A percentile compares a stretch with the other conserved stretches of the same genome.
Conservation (phyloP, 2,797 vertebrate species). For the Argentina silus region DNA sequence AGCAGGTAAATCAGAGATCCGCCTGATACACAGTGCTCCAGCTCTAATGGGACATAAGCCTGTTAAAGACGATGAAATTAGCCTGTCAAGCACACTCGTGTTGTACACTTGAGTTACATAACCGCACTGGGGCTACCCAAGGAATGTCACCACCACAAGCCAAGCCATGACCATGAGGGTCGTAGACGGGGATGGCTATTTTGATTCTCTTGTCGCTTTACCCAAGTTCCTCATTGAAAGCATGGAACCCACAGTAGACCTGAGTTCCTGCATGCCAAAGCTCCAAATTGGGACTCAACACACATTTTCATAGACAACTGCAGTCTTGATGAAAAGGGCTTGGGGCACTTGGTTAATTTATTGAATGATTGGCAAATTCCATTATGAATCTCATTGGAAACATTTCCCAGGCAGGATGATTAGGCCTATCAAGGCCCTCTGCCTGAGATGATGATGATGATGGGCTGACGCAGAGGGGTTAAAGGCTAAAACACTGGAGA, state of each 20-base stretch:
- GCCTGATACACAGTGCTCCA: conserved; percentile 67
- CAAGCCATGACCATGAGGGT: conserved; percentile 24
- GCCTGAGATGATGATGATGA: conserved; percentile 3
- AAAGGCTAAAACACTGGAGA: not conserved
- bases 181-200: conserved; percentile 46
- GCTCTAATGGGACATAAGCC: conserved; percentile 74
- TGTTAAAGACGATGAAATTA: conserved; percentile 75
- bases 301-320: too few species aligned
- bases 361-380: not conserved
- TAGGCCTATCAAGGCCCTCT: not conserved
- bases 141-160: conserved; percentile 57
- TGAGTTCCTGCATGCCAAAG: too few species aligned
- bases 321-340: not conserved
- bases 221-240: not conserved
- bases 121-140: conserved; percentile 66
- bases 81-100: conserved; percentile 63
- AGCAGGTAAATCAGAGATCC: conserved; percentile 64
- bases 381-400: conserved; percentile 9
- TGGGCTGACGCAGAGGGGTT: not conserved
- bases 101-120: conserved; percentile 67
- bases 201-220: conserved; percentile 10
- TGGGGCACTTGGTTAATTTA: not conserved
- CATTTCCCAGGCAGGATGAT: not conserved
- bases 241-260: not conserved
- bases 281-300: too few species aligned